phyloP scores from a whole-genome alignment of 2,888 invertebrate genomes.

The Myopa testacea region DNA sequence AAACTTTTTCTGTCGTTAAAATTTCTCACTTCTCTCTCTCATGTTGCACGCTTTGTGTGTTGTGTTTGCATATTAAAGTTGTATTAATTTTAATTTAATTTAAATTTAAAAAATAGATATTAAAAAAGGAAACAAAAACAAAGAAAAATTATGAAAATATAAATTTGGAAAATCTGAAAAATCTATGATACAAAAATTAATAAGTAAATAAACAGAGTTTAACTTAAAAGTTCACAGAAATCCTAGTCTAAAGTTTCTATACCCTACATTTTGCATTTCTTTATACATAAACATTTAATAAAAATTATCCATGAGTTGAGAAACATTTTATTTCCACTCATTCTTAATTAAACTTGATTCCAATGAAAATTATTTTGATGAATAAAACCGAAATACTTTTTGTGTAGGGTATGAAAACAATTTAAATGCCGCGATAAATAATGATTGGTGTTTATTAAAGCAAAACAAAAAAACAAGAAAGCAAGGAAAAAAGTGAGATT shows the following conservation, averaged over 20 bases:
- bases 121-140: slow-evolving; percentile 25
- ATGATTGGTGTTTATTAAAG: slow-evolving; percentile 39
- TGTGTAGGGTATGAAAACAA: background rate
- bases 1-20: background rate
- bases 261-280: too few species aligned
- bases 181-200: too few species aligned
- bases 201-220: too few species aligned
- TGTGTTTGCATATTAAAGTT: slow-evolving; percentile 46
- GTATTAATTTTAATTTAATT: slow-evolving; percentile 29
- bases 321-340: too few species aligned
- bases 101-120: background rate
- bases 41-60: slow-evolving; percentile 65
- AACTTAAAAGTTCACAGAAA: too few species aligned
- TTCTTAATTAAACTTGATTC: too few species aligned
- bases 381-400: too few species aligned
- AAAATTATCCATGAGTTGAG: too few species aligned
- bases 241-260: too few species aligned
- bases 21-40: slow-evolving; percentile 45
- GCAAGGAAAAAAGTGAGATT: too few species aligned
- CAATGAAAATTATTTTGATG: too few species aligned
- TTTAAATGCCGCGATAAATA: slow-evolving; percentile 22
- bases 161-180: slow-evolving; percentile 12
- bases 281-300: too few species aligned
- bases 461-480: slow-evolving; percentile 30
- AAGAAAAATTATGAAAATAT: slow-evolving; percentile 14